These are phyloP conservation scores for Sialis lutaria DNA, from an alignment of 2,888 invertebrate genomes.

Conservation along the genomic window DNA sequence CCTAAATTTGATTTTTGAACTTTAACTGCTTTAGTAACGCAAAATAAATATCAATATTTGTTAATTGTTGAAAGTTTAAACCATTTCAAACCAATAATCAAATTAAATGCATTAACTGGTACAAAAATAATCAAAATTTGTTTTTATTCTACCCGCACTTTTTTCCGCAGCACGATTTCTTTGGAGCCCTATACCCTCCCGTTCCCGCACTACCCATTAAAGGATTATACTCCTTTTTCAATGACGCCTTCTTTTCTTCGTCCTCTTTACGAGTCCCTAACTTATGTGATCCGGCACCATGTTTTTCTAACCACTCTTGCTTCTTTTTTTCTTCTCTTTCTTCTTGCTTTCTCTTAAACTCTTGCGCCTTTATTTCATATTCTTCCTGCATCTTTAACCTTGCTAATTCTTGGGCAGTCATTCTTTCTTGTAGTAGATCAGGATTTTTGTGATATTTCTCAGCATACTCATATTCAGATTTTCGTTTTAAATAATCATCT, in stretches of 20 bases:
- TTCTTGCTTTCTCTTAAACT: conserved; percentile 20
- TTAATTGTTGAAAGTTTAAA: too few relatives aligned
- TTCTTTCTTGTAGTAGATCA: conserved; percentile 21
- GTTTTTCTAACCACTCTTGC: conserved; percentile 14
- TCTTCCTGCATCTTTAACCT: conserved; percentile 26
- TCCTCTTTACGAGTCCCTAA: conserved; percentile 13
- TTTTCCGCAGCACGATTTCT: conserved; percentile 21
- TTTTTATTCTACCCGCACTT: conserved; percentile 19
- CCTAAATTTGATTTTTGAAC: too few relatives aligned
- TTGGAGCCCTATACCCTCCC: conserved; percentile 20
- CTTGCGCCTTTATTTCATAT: conserved; percentile 19
- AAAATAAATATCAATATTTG: too few relatives aligned
- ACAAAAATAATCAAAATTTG: too few relatives aligned
- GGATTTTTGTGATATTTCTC: conserved; percentile 31
- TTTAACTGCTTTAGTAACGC: too few relatives aligned
- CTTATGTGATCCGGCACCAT: conserved; percentile 14
- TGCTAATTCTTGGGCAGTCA: conserved; percentile 21
- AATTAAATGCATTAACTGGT: too few relatives aligned
- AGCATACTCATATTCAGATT: conserved; percentile 22
- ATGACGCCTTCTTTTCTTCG: conserved; percentile 6
- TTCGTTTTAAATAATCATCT: conserved; percentile 18
- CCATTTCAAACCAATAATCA: too few relatives aligned
- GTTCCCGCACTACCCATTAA: conserved; percentile 19
- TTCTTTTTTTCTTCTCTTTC: conserved; percentile 20
- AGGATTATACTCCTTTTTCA: conserved; percentile 21